Base-by-base conservation (phyloP, 2,888 invertebrate species). In the Sarcophaga rosellei region DNA sequence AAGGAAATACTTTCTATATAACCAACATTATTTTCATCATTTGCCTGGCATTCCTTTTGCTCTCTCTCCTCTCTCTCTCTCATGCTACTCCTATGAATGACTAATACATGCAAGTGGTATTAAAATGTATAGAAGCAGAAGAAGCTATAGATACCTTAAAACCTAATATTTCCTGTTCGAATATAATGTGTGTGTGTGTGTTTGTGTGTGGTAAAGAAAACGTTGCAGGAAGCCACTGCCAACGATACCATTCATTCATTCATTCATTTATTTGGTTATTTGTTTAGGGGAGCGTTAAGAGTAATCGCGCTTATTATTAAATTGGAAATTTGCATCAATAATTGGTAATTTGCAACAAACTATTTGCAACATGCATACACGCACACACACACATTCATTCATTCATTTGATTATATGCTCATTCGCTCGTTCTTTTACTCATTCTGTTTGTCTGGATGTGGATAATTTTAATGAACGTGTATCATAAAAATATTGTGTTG, bases 261-360 rank as follows among this genome's bases (percentile, higher is more conserved):
- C 35, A 76, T 57, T 72, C 74, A 76, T 72, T 76, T 68, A 83
- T 83, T 78, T 74, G 23, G 68, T 79, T 75, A 74, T 70, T 70
- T 79, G 74, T 70, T 83, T 75, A 84, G 84, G 79, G 84, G 84
- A 79, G 74, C 79, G 84, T 79, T 35, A 83, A 59, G 68, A 61
- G 75, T 78, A 80, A 86, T 80, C 75, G 82, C 79, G 80, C 81
- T 84, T 79, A 86, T 88, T 85, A 87, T 84, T 85, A 89, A 88
- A 89, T 85, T 88, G 85, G 35, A 88, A 89, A 89, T 89, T 88
- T 85, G 87, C 86, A 87, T 87, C 86, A 80, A 86, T 85, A 88
- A 88, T 88, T 88, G 86, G 86, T 76, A 87, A 86, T 85, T 88
- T 88, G 72, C 76, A 72, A 80, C 79, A 79, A 80, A 78, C 62